phyloP scores from a whole-genome alignment of 2,888 invertebrate genomes.

The Phrixothrix hirtus region DNA sequence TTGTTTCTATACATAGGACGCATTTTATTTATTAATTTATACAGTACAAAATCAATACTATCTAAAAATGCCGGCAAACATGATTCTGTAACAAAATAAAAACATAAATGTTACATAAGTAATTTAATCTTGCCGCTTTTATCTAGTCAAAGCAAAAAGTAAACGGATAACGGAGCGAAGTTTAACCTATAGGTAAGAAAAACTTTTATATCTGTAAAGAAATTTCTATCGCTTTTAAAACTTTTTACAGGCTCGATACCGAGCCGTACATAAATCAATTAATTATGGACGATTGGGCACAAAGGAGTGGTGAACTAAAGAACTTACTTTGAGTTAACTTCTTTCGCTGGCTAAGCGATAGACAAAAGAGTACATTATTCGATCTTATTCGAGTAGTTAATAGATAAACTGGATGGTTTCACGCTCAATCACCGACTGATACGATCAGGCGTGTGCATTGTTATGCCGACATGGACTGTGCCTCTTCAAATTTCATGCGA shows the following conservation, averaged over 20 bases:
- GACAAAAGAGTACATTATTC: constrained; percentile 51
- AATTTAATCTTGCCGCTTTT: too few species aligned
- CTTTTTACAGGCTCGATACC: constrained; percentile 37
- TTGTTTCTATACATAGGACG: too few species aligned
- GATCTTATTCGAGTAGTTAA: constrained; percentile 53
- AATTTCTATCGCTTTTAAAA: constrained; percentile 19
- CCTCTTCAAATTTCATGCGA: constrained; percentile 58
- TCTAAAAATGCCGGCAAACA: too few species aligned
- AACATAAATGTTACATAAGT: too few species aligned
- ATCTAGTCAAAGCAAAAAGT: constrained; percentile 21
- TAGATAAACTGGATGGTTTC: constrained; percentile 57
- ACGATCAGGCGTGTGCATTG: constrained; percentile 53
- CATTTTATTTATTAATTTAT: too few species aligned
- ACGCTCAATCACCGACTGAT: constrained; percentile 55
- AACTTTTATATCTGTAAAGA: constrained; percentile 15
- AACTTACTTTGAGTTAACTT: constrained; percentile 41
- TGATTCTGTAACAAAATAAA: too few species aligned
- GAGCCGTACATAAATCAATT: constrained; percentile 45
- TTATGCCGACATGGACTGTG: constrained; percentile 53
- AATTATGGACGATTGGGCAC: constrained; percentile 43
- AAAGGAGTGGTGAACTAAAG: constrained; percentile 42
- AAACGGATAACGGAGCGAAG: constrained; percentile 31
- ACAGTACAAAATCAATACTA: too few species aligned
- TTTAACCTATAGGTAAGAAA: constrained; percentile 26
- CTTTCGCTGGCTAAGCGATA: constrained; percentile 44